phyloP scores from a whole-genome alignment of 2,888 invertebrate species.

The Oscheius sp. region DNA sequence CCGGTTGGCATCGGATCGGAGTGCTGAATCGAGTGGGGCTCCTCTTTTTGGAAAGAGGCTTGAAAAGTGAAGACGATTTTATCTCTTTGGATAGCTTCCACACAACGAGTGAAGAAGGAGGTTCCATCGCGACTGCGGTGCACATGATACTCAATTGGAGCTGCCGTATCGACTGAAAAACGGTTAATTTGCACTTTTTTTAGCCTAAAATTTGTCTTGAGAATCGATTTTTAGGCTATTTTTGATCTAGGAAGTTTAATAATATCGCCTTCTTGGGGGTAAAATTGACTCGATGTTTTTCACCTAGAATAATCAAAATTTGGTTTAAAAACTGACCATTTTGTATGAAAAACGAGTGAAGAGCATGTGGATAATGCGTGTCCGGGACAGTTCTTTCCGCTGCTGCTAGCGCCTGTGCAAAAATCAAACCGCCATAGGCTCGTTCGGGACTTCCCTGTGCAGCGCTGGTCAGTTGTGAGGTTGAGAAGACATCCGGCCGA shows the following conservation, averaged over 20 bases:
- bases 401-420: constrained; percentile 60
- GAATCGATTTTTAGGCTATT: no score
- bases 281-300: no score
- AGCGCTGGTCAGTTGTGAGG: constrained; percentile 19
- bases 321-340: constrained; percentile 53
- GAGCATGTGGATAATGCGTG: constrained; percentile 56
- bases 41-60: constrained; percentile 55
- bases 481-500: neutral
- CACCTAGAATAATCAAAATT: no score
- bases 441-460: constrained; percentile 41
- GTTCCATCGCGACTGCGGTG: constrained; percentile 72
- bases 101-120: constrained; percentile 54
- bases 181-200: no score
- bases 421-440: constrained; percentile 64
- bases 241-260: no score
- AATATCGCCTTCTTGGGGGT: no score
- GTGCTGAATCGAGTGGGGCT: constrained; percentile 44
- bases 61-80: constrained; percentile 70
- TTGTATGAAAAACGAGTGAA: constrained; percentile 62
- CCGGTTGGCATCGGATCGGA: constrained; percentile 46
- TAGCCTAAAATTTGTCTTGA: no score
- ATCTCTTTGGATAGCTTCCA: constrained; percentile 73
- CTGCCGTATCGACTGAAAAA: constrained; percentile 57
- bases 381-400: constrained; percentile 60
- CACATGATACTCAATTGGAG: constrained; percentile 71